Base-by-base conservation (phyloP, 2,888 invertebrate genomes). In the Glaucopsyche alexis region DNA sequence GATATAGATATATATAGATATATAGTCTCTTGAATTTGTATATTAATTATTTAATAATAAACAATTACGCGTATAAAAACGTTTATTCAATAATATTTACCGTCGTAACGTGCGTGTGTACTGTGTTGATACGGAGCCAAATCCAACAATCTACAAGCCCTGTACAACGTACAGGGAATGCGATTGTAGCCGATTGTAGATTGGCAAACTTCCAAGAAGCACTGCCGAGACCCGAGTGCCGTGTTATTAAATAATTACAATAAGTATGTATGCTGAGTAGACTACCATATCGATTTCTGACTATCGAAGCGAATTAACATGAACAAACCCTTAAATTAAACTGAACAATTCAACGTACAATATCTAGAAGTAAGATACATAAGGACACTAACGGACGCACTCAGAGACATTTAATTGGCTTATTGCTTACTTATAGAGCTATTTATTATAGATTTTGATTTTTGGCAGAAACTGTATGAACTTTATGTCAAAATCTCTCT, bases 161-260 rank as follows among this genome's bases (percentile, higher is more conserved):
- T n/a, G 66, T 42, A 67, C 67, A 47, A 13, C 7, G 19, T 69
- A 60, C 29, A 13, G 49, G 69, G 69, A 47, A 69, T 69, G 69
- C 49, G 69, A 69, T 69, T 69, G 29, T 69, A 38, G 50, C 50
- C 60, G 69, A 49, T 69, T 69, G 69, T 29, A 49, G 49, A 69
- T 69, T 69, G 69, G 69, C 69, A 69, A 49, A 69, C 69, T 69
- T 69, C 69, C 69, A 69, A 69, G 69, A 69, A 69, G 29, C 29
- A 13, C 29, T 29, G 29, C 29, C 29, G 29, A 29, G 14, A 19
- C 29, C 69, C 42, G 13, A 29, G 14, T 47, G 47, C 69, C 42
- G 13, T 47, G 29, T 49, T 47, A 49, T 29, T 49, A 49, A 69
- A 69, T 49, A 47, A 69, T 69, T 69, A 69, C 69, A 49, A 29